Base-by-base conservation (phyloP, 2,113 vertebrate genomes). In the Centropristis striata region DNA sequence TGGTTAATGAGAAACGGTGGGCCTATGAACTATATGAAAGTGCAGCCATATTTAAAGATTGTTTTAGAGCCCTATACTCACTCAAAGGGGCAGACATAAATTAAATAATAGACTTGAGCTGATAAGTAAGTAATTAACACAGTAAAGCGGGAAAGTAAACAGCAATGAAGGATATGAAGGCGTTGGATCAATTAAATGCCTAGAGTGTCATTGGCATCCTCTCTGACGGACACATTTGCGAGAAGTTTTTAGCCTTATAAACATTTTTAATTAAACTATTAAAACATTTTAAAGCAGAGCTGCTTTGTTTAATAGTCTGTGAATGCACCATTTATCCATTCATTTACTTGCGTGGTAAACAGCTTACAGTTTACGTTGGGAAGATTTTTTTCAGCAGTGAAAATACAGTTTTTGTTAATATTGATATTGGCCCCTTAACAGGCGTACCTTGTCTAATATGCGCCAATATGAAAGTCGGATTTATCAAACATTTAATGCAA, bases 61-160 rank as follows among this genome's bases (percentile, higher is more conserved):
- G 75, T 85, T 92, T 88, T 79, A 86, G 75, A 80, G 78, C 61
- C 73, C 84, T 41, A 50, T 51, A 82, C 77, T 86, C 64, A 78
- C 78, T 94, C 82, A 83, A 82, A 92, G 73, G 51, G 75, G 41
- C 57, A 46, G 25, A 41, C 53, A 81, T 90, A 84, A 92, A 93
- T 93, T 90, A 93, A 88, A 88, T 78, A 53, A 92, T 78, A 90
- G 80, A 91, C 86, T 90, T 65, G 78, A 88, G 80, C 53, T 83
- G 83, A 92, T 92, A 92, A 86, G 78, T 51, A 65, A 72, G 80
- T 84, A 86, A 91, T 91, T 90, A 90, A 88, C 70, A 44, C 53
- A 73, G 71, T 68, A 76, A 81, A 86, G 70, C 72, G 78, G 66
- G n/a, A 10, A 50, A 32, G 63, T 39, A n/a, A 84, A 81, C 21